Conservation (phyloP, 2,888 invertebrate species). For the Aphodius sticticus region DNA sequence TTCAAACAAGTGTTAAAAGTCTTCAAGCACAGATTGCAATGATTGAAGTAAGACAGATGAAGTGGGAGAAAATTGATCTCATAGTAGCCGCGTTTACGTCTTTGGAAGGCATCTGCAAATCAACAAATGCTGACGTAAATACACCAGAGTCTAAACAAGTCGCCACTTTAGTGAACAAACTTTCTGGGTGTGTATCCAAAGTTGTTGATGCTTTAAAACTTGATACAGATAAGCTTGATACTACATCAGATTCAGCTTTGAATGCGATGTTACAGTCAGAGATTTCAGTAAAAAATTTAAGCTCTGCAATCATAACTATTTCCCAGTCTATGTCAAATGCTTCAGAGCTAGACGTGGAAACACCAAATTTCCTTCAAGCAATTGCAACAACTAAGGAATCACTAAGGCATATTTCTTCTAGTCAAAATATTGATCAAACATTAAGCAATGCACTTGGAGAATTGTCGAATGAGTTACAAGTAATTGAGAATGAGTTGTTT, state of each 20-base stretch:
- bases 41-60: conserved; percentile 16
- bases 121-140: neutral
- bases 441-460: neutral
- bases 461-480: conserved; percentile 13
- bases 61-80: neutral
- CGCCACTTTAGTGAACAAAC: conserved; percentile 9
- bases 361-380: neutral
- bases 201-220: conserved; percentile 12
- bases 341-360: neutral
- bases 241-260: neutral
- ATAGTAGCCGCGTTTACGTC: neutral
- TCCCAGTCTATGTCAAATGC: neutral
- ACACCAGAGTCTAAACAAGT: neutral
- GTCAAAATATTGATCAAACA: neutral
- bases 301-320: neutral
- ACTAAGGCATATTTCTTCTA: neutral
- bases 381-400: neutral
- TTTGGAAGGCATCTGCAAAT: neutral
- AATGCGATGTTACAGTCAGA: neutral
- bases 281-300: conserved; percentile 7
- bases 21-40: neutral
- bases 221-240: conserved; percentile 11
- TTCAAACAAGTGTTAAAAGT: neutral
- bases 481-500: conserved; percentile 23
- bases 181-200: neutral